A percentile compares a stretch with the other conserved stretches of the same genome.
Conservation (phyloP, 2,888 invertebrate species). For the Polyploca ridens region DNA sequence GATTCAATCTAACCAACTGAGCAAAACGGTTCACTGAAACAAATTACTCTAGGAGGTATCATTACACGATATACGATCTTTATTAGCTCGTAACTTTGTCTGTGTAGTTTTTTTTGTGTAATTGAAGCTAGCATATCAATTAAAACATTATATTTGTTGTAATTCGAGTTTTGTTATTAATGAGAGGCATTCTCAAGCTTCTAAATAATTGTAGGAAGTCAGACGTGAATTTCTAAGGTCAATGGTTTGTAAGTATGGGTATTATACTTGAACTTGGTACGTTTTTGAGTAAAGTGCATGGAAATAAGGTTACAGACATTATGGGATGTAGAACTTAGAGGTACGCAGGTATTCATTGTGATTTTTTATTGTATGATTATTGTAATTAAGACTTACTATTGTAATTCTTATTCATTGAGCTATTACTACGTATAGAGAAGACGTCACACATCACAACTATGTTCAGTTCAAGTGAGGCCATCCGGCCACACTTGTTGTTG, state of each 20-base stretch:
- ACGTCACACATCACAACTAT: too few relatives aligned
- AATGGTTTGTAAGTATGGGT: background rate
- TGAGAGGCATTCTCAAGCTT: background rate
- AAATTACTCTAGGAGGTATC: constrained; percentile 45
- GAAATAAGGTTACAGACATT: background rate
- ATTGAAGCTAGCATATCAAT: constrained; percentile 3
- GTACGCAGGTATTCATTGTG: background rate
- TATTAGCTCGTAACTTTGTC: constrained; percentile 46
- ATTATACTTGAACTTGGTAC: background rate
- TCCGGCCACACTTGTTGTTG: too few relatives aligned
- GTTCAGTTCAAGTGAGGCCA: too few relatives aligned
- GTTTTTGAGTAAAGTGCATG: background rate
- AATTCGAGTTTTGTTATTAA: background rate
- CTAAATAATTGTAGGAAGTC: constrained; percentile 11
- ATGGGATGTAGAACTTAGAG: background rate
- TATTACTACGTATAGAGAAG: too few relatives aligned
- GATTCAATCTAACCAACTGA: constrained; percentile 44
- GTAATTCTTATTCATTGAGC: too few relatives aligned
- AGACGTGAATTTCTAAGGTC: constrained; percentile 16
- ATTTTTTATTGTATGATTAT: too few relatives aligned
- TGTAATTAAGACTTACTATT: too few relatives aligned
- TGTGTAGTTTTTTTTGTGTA: constrained; percentile 22
- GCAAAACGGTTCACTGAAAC: constrained; percentile 48
- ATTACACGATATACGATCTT: constrained; percentile 63
- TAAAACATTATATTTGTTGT: constrained; percentile 2